Evolutionary conservation across 2,113 vertebrate genomes (phyloP).

Genomic region (Acanthisitta chloris): DNA sequence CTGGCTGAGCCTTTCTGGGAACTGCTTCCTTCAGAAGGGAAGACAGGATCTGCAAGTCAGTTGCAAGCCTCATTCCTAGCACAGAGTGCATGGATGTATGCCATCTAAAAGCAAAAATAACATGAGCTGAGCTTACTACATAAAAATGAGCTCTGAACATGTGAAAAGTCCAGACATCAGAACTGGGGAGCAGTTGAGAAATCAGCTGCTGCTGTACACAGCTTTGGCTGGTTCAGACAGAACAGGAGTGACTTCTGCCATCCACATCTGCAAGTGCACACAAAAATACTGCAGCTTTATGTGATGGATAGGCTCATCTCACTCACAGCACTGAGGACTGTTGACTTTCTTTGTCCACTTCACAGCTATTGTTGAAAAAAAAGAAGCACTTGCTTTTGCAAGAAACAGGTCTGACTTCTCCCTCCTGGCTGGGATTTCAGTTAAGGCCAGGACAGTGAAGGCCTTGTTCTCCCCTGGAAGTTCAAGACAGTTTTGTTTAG

Average conservation of each 20-base stretch:
- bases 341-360: not conserved
- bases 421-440: not conserved
- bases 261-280: not conserved
- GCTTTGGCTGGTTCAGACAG: not conserved
- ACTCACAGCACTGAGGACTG: not conserved
- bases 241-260: not conserved
- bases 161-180: not conserved
- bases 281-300: not conserved
- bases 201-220: not conserved
- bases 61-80: not conserved
- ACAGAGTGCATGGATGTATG: not conserved
- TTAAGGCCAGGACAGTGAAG: slow-evolving; percentile 21
- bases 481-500: slow-evolving; percentile 43
- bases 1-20: not conserved
- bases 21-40: not conserved
- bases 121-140: not conserved
- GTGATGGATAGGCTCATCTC: not conserved
- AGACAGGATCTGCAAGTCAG: not conserved
- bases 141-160: not conserved
- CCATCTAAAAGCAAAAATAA: not conserved
- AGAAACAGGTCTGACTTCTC: slow-evolving; percentile 29
- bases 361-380: not conserved
- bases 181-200: not conserved
- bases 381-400: not conserved
- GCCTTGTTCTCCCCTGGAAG: slow-evolving; percentile 58